Evolutionary conservation across 2,113 vertebrate species (phyloP).

Genomic region (Oreotrochilus melanogaster): DNA sequence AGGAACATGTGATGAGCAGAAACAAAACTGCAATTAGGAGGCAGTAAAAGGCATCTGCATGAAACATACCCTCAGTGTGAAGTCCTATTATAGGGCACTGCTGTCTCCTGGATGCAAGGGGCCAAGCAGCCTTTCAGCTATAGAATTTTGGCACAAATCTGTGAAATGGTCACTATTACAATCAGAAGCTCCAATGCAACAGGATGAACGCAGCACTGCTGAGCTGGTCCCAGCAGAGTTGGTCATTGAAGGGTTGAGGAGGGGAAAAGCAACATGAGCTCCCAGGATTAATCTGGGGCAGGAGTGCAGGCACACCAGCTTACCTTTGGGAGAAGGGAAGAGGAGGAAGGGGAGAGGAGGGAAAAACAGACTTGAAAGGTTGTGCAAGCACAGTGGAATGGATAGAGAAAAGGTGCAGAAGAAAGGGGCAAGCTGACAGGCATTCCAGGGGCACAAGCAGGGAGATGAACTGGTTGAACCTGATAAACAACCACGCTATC

Average conservation of each 20-base stretch:
- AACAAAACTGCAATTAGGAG: slow-evolving; percentile 54
- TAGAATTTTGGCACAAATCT: slow-evolving; percentile 11
- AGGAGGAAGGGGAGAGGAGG: not conserved
- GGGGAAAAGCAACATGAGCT: not conserved
- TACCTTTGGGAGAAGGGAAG: not conserved
- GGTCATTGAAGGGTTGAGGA: fast-evolving
- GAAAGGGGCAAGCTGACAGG: not conserved
- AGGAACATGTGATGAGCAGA: not conserved
- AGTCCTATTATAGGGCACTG: not conserved
- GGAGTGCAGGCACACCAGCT: not conserved
- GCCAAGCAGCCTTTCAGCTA: not conserved
- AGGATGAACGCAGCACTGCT: fast-evolving
- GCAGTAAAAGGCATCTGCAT: slow-evolving; percentile 13
- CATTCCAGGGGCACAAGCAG: not conserved
- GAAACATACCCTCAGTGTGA: slow-evolving; percentile 19
- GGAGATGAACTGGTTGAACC: not conserved
- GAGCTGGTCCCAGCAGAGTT: not conserved
- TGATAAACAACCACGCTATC: not conserved
- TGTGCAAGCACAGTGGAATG: not conserved
- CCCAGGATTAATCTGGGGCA: not conserved
- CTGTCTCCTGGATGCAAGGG: not conserved
- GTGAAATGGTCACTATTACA: not conserved
- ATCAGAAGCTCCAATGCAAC: fast-evolving
- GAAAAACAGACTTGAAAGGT: not conserved
- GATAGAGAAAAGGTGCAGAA: not conserved